Base-by-base conservation (phyloP, 2,797 vertebrate genomes). In the Danio choprae region DNA sequence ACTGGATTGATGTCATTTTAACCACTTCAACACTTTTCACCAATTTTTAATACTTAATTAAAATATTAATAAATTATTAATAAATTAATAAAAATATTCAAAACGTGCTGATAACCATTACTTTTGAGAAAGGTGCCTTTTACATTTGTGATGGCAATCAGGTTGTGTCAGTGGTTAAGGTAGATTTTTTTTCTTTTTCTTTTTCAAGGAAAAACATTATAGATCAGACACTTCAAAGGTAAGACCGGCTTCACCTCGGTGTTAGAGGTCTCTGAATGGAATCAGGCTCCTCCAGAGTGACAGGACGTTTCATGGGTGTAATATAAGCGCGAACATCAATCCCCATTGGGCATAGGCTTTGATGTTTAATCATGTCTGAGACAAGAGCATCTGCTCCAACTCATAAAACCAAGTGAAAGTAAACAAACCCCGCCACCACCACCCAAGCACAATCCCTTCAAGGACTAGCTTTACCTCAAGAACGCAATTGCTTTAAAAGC, bases 331-430 rank as follows among this genome's bases (percentile, higher is more conserved):
- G 80, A 89, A 91, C 86, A 88, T 90, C 84, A 85, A 87, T 20
- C 78, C 85, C 65, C 81, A 80, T 76, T 72, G 86, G 84, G 83
- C 81, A 80, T 72, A 69, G 63, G 85, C 84, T 90, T 89, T 90
- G 86, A 90, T 87, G 83, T 89, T 90, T 89, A 90, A 91, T 92
- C 85, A 88, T 81, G 74, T 88, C 81, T 86, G 80, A 88, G 87
- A 74, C 82, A 79, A 86, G 86, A 89, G 86, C 89, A 90, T 91
- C 90, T 90, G 87, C 87, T 91, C 81, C 44, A 63, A 87, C 83
- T 89, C 71, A 85, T 80, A 85, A 83, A 87, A 85, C 76, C 58
- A 81, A 77, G 80, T 82, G 83, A 86, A 84, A 86, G 87, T 82
- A 91, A 90, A 90, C 84, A 89, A 81, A 79, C 72, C 59, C 79